These are phyloP conservation scores for Epinotia bilunana DNA, from an alignment of 2,888 invertebrate species.

Conservation along the genomic window DNA sequence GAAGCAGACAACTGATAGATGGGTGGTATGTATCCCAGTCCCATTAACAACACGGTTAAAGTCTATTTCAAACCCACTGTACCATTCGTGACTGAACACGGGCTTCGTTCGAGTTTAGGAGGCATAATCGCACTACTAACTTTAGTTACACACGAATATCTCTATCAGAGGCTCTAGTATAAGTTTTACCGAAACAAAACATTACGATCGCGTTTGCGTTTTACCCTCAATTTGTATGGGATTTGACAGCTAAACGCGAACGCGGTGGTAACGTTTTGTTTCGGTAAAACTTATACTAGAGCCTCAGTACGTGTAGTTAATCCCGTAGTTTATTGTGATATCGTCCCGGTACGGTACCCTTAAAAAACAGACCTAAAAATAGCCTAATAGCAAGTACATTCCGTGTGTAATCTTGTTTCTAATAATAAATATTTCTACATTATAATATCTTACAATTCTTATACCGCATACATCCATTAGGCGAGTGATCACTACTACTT, in stretches of 20 bases:
- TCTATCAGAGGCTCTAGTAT: too few species aligned
- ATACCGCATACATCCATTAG: slow-evolving; percentile 1
- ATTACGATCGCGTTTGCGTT: too few species aligned
- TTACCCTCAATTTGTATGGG: too few species aligned
- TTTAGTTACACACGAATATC: slow-evolving; percentile 32
- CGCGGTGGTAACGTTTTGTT: too few species aligned
- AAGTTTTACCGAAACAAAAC: too few species aligned
- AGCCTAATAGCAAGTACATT: background rate
- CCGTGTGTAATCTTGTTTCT: slow-evolving; percentile 11
- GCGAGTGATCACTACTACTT: background rate
- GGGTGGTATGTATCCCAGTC: background rate
- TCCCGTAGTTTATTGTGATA: background rate
- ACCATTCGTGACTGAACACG: slow-evolving; percentile 31
- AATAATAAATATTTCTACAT: slow-evolving; percentile 25
- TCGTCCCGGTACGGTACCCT: too few species aligned
- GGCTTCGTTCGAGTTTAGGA: slow-evolving; percentile 17
- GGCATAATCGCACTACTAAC: slow-evolving; percentile 18
- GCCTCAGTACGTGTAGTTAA: background rate
- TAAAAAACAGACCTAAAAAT: background rate
- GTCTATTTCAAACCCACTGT: slow-evolving; percentile 2
- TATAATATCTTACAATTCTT: slow-evolving; percentile 30
- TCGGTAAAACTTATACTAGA: too few species aligned
- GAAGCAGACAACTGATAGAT: background rate
- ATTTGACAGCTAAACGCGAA: too few species aligned
- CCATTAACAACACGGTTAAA: background rate